Percentiles rank a stretch among this genome's conserved stretches.
phyloP scores from a whole-genome alignment of 1,140 invertebrate genomes.

The Whitmania pigra region DNA sequence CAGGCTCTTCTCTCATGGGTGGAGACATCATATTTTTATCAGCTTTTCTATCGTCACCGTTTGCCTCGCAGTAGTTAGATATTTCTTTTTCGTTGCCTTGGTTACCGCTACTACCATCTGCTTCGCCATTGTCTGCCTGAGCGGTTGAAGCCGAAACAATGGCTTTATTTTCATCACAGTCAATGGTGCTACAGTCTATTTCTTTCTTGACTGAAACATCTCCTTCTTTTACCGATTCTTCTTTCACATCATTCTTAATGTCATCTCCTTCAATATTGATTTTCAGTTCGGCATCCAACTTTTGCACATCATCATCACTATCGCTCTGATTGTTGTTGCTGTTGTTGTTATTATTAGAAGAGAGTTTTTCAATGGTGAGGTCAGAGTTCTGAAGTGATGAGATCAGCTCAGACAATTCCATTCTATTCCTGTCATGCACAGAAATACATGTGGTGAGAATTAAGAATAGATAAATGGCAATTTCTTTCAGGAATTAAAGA shows the following conservation, averaged over 20 bases:
- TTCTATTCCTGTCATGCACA: slow-evolving; percentile 40
- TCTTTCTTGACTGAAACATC: slow-evolving; percentile 33
- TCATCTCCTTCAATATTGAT: slow-evolving; percentile 16
- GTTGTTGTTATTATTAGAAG: slow-evolving; percentile 23
- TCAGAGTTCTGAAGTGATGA: slow-evolving; percentile 47
- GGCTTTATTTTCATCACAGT: slow-evolving; percentile 19
- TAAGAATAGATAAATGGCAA: too few relatives aligned
- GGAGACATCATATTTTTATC: neutral
- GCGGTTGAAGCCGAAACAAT: too few relatives aligned
- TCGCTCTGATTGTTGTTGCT: slow-evolving; percentile 22
- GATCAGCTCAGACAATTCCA: slow-evolving; percentile 62
- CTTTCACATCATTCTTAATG: neutral
- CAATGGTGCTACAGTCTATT: slow-evolving; percentile 23
- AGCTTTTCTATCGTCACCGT: neutral
- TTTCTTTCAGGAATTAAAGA: too few relatives aligned
- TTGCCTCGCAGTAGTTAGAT: neutral
- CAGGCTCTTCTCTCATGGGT: too few relatives aligned
- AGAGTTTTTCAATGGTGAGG: slow-evolving; percentile 25
- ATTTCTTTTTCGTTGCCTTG: slow-evolving; percentile 14
- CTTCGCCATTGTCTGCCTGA: slow-evolving; percentile 24
- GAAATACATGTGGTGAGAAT: neutral
- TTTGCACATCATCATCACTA: slow-evolving; percentile 17
- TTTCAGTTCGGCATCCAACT: too few relatives aligned
- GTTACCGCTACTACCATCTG: slow-evolving; percentile 24
- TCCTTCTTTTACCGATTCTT: slow-evolving; percentile 7